A percentile compares a stretch with the other conserved stretches of the same genome.
Conservation (phyloP, 2,113 vertebrate species). For the Crotalus helleri region DNA sequence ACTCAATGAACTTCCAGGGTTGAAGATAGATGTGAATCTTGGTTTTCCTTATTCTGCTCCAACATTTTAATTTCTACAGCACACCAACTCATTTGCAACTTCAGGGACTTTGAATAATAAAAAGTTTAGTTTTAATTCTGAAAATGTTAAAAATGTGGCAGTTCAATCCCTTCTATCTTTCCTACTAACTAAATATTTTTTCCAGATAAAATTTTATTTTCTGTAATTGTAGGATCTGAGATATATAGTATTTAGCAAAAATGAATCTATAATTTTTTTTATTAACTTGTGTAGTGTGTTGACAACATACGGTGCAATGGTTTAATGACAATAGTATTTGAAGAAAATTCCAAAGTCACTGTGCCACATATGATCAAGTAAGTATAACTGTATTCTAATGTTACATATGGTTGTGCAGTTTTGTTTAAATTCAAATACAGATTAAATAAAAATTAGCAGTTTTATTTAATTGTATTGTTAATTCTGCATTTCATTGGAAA, state of each 20-base stretch:
- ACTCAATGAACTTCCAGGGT: not conserved
- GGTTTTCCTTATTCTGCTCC: not conserved
- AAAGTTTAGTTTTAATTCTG: not conserved
- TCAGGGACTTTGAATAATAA: not conserved
- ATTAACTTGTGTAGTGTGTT: constrained; percentile 82
- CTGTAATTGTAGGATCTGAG: not conserved
- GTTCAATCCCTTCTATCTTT: not conserved
- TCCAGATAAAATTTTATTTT: not conserved
- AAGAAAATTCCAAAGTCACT: constrained; percentile 98
- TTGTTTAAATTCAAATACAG: constrained; percentile 10
- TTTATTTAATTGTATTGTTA: not conserved
- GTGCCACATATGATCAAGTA: constrained; percentile 99
- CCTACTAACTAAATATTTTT: constrained; percentile 1
- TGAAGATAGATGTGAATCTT: not conserved
- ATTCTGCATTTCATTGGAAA: not conserved
- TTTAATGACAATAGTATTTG: constrained; percentile 98
- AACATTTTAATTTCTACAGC: not conserved
- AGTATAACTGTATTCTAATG: constrained; percentile 57
- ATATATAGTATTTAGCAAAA: not conserved
- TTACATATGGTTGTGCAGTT: not conserved
- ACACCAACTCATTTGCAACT: not conserved
- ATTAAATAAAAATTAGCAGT: not conserved
- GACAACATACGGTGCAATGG: constrained; percentile 99
- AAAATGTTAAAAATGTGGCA: not conserved
- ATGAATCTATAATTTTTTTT: constrained; percentile 18